phyloP scores from a whole-genome alignment of 2,888 invertebrate species.

The Podabrus alpinus region DNA sequence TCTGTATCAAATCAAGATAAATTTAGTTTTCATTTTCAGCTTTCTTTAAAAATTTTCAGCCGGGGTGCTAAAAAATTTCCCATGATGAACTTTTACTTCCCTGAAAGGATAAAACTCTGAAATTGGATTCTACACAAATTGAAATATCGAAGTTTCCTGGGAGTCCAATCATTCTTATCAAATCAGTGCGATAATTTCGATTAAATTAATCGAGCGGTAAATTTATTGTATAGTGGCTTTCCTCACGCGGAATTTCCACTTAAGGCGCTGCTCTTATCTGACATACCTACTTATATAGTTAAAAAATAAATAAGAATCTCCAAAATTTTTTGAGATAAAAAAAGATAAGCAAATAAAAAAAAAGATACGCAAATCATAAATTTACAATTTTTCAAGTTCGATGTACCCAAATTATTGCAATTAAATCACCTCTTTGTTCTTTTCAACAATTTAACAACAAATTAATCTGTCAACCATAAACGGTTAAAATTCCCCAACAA shows the following conservation, averaged over 20 bases:
- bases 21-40: too few relatives aligned
- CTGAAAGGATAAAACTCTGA: background rate
- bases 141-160: background rate
- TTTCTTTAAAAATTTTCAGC: too few relatives aligned
- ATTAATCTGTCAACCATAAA: background rate
- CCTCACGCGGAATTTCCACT: background rate
- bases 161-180: background rate
- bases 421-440: background rate
- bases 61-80: background rate
- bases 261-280: background rate
- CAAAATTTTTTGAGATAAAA: background rate
- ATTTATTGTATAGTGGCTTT: too few relatives aligned
- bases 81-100: background rate
- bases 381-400: background rate
- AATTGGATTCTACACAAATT: background rate
- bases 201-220: background rate
- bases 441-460: background rate
- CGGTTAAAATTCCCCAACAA: background rate
- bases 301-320: background rate
- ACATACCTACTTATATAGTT: background rate
- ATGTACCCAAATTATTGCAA: background rate
- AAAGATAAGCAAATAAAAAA: too few relatives aligned
- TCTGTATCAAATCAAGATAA: too few relatives aligned
- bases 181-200: background rate
- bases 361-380: background rate